Evolutionary conservation across 2,888 invertebrate species (phyloP), one percentile per base, ranked within the genome.

Genomic region (Mythimna ferrago): DNA sequence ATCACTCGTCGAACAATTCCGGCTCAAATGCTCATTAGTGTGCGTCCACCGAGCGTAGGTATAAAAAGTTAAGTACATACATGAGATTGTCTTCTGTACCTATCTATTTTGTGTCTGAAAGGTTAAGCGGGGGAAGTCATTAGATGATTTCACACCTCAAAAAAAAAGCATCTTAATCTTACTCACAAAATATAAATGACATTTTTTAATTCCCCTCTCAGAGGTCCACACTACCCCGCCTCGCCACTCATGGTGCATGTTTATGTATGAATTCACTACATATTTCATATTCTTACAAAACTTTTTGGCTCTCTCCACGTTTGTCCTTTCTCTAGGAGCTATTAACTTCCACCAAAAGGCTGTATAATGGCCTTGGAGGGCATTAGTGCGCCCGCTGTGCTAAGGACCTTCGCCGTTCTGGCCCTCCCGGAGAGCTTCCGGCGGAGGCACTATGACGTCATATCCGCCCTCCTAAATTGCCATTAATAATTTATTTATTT

Each of bases 331-430:
- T 85, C 77, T 75, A 78, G 88, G 87, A 84, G 88, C 93, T 92
- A 94, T 95, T 95, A 93, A 93, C 91, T 91, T 86, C 87, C 86
- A 85, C 88, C 89, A 90, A 89, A 92, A 93, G 91, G 91, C 92
- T 91, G 88, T 91, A 88, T 94, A 93, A 94, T 93, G 91, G 90
- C 86, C 90, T 90, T 89, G 84, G 83, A 88, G 89, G 86, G 91
- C 93, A 93, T 95, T 95, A 94, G 93, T 90, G 93, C 92, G 89
- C 93, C 92, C 89, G 86, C 88, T 87, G 90, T 83, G 89, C 90
- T 93, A 92, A 91, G 91, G 91, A 89, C 90, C 90, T 89, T 86
- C 84, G 87, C 77, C 89, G 90, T 88, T 91, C 88, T 80, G 87
- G 88, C 86, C 89, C 91, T 83, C 90, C 90, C 87, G 87, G 88